Base-by-base conservation (phyloP, 2,797 vertebrate genomes). In the Knipowitschia caucasica region DNA sequence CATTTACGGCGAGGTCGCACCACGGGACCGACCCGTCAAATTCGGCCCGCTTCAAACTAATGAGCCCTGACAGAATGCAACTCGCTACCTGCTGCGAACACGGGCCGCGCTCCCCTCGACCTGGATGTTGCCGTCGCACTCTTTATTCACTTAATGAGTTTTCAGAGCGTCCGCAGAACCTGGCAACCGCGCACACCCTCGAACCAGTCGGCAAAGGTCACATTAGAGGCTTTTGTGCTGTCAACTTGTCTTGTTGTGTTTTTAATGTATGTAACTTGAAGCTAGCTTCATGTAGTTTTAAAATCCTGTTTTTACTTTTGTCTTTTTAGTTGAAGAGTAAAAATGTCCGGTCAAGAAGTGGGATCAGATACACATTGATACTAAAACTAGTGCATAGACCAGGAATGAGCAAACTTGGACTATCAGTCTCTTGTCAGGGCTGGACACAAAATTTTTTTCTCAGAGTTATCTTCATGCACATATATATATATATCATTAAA, bases 11-110 rank as follows among this genome's bases (percentile, higher is more conserved):
- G 31, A 65, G 60, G 69, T 68, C 60, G 72, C 69, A 64, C 57
- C 21, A 21, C 66, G 62, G 69, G 81, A 80, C 67, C 64, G 50
- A 14, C 46, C 46, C 39, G 73, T 78, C 73, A 72, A 65, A 75
- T 77, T 54, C 50, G 63, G 59, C 44, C 5, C n/a, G 65, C 50
- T 61, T 80, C 56, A 75, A 62, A 65, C 67, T 78, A 78, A 84
- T 63, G 5, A 59, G 56, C 40, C 67, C 59, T 77, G 81, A 82
- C 79, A 79, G 73, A 67, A 71, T 62, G 68, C 75, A 53, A 60
- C 26, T 43, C 53, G 64, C 67, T 67, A 81, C 75, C 75, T 81
- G 80, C 73, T 69, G 67, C 67, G 61, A 79, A 70, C 63, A 51
- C 5, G 56, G 57, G 64, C 62, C 46, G n/a, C 57, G 14, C 50